A percentile compares a stretch with the other conserved stretches of the same genome.
These are phyloP conservation scores for Maccullochella peelii DNA, from an alignment of 2,113 vertebrate species.

Conservation along the genomic window DNA sequence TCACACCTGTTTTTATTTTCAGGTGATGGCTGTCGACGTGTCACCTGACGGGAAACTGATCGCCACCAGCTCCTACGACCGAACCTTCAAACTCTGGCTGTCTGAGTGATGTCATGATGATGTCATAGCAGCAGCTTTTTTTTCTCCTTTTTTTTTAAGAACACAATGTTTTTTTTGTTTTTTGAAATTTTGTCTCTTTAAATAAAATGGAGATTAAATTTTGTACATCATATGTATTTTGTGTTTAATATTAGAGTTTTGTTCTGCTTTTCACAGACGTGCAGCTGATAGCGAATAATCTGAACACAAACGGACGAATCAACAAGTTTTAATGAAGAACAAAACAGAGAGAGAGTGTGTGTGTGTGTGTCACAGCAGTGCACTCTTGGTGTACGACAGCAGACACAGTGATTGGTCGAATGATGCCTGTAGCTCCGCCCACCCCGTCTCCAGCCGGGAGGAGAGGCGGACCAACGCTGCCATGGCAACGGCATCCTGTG, in stretches of 20 bases:
- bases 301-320: neutral
- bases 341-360: no score
- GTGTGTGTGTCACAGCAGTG: constrained; percentile 85
- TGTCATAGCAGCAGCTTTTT: neutral
- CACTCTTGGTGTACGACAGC: constrained; percentile 93
- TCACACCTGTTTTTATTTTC: neutral
- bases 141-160: no score
- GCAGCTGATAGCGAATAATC: neutral
- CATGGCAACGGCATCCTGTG: constrained; percentile 86
- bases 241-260: no score
- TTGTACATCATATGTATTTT: no score
- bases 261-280: no score
- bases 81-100: constrained; percentile 98
- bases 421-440: constrained; percentile 87
- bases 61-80: constrained; percentile 95
- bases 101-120: constrained; percentile 84
- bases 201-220: no score
- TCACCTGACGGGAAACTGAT: constrained; percentile 95
- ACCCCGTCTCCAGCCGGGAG: constrained; percentile 85
- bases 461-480: constrained; percentile 85
- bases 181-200: no score
- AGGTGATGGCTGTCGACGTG: constrained; percentile 96
- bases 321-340: constrained; percentile 31
- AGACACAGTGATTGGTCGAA: constrained; percentile 94
- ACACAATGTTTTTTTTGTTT: no score